Evolutionary conservation across 2,888 invertebrate genomes (phyloP).

Genomic region (Caenorhabditis sp.): DNA sequence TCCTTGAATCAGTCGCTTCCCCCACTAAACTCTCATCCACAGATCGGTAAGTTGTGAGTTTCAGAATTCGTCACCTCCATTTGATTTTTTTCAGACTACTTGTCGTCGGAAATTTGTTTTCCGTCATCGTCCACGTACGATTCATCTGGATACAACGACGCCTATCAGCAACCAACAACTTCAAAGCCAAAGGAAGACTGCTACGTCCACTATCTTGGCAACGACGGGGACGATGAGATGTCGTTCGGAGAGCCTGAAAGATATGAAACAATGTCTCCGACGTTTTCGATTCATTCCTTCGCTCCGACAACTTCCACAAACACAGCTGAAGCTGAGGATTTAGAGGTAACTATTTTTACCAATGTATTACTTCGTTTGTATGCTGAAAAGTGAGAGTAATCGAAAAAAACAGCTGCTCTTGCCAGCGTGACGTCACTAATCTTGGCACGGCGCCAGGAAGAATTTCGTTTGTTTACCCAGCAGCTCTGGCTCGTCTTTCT

Average conservation of each 20-base stretch:
- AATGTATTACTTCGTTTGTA: neutral
- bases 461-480: constrained; percentile 45
- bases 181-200: constrained; percentile 21
- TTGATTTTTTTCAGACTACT: constrained; percentile 30
- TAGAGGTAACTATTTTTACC: constrained; percentile 30
- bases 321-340: constrained; percentile 59
- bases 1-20: constrained; percentile 7
- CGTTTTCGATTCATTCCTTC: constrained; percentile 61
- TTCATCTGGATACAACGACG: constrained; percentile 11
- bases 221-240: constrained; percentile 44
- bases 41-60: neutral
- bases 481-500: constrained; percentile 17
- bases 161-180: neutral
- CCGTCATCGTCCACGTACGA: constrained; percentile 49
- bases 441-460: constrained; percentile 51
- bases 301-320: constrained; percentile 60
- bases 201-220: constrained; percentile 5
- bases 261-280: constrained; percentile 56
- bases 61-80: neutral
- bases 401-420: neutral
- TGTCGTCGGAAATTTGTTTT: constrained; percentile 43
- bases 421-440: constrained; percentile 14
- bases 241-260: constrained; percentile 46
- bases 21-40: neutral
- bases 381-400: neutral